A percentile compares a stretch with the other conserved stretches of the same genome.
These are phyloP conservation scores for Cataglyphis cursor DNA, from an alignment of 2,888 invertebrate species.

Conservation along the genomic window DNA sequence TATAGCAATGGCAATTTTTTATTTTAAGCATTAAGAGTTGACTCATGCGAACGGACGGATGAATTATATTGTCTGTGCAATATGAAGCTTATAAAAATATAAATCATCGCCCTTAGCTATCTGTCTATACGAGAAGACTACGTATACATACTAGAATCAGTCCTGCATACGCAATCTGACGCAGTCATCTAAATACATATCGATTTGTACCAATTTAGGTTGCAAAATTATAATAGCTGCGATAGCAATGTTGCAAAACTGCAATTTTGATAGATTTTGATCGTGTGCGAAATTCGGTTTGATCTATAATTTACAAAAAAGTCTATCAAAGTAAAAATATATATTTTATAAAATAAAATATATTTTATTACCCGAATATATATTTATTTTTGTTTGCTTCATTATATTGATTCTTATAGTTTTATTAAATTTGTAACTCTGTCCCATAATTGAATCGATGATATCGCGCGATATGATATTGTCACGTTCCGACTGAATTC, in stretches of 20 bases:
- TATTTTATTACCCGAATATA: not conserved
- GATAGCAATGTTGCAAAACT: not conserved
- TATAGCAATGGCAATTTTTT: not conserved
- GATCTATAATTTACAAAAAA: not conserved
- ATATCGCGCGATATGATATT: conserved; percentile 5
- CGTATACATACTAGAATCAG: not conserved
- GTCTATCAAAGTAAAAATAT: not conserved
- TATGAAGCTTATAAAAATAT: not conserved
- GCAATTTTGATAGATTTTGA: not conserved
- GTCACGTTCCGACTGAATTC: conserved; percentile 16
- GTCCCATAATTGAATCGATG: not conserved
- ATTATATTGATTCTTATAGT: conserved; percentile 15
- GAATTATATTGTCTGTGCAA: not conserved
- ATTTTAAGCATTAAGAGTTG: not conserved
- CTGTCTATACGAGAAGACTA: no score
- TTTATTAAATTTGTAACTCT: not conserved
- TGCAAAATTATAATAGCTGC: not conserved
- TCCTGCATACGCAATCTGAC: not conserved
- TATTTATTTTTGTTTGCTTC: not conserved
- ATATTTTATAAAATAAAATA: not conserved
- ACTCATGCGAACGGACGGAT: not conserved
- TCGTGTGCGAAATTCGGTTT: not conserved
- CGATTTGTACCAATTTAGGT: not conserved
- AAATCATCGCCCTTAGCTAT: not conserved
- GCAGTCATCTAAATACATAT: not conserved